Evolutionary conservation across 1,140 invertebrate genomes (phyloP).

Genomic region (Drosophila albomicans): DNA sequence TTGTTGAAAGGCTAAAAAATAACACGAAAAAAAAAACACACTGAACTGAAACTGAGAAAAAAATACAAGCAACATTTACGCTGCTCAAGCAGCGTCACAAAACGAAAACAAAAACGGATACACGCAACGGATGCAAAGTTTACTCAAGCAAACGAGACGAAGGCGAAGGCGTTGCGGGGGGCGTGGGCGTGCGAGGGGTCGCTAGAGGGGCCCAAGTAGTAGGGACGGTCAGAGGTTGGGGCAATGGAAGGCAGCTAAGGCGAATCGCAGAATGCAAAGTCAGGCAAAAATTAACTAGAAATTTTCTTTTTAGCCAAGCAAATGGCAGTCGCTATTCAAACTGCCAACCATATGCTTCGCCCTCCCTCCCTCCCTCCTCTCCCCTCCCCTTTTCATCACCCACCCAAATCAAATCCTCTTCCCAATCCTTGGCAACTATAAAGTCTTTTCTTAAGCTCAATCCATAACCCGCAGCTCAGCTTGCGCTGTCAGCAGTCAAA

Average conservation of each 20-base stretch:
- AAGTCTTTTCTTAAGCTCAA: conserved; percentile 16
- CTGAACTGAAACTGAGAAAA: neutral
- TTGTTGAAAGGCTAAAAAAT: conserved; percentile 66
- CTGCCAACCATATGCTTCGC: conserved; percentile 13
- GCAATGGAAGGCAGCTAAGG: conserved; percentile 21
- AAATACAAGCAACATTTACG: conserved; percentile 53
- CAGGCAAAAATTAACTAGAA: conserved; percentile 61
- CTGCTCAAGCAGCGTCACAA: conserved; percentile 66
- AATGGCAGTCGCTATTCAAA: conserved; percentile 13
- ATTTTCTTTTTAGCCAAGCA: conserved; percentile 27
- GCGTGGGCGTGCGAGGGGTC: neutral
- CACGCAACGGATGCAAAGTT: conserved; percentile 78
- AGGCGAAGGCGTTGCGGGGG: neutral
- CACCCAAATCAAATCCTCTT: neutral
- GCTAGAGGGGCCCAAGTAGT: neutral
- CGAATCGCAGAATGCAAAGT: conserved; percentile 50
- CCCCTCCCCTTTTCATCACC: no score
- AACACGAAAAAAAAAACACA: conserved; percentile 36
- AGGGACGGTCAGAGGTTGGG: neutral
- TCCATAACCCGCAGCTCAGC: conserved; percentile 11
- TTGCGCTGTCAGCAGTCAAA: conserved; percentile 24
- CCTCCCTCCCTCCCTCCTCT: neutral
- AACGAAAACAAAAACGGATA: conserved; percentile 77
- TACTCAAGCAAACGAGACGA: conserved; percentile 57
- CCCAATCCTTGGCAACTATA: conserved; percentile 5